These are phyloP conservation scores for Lutjanus argentimaculatus DNA, from an alignment of 2,797 vertebrate genomes.

Conservation along the genomic window DNA sequence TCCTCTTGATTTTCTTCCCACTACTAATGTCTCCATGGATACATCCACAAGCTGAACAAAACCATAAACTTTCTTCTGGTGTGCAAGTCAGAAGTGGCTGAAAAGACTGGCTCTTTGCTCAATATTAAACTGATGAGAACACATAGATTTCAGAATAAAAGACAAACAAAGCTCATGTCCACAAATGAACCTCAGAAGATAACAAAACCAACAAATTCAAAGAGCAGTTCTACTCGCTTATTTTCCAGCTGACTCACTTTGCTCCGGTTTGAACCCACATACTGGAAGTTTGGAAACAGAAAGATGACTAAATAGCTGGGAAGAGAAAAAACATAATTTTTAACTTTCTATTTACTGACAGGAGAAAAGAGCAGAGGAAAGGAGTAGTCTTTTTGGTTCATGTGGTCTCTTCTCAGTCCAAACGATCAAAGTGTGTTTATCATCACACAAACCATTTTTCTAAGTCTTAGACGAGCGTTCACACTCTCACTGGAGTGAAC, in stretches of 20 bases:
- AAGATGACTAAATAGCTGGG: constrained; percentile 38
- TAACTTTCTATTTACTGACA: constrained; percentile 35
- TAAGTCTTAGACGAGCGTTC: constrained; percentile 12
- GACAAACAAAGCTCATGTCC: constrained; percentile 14
- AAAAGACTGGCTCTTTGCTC: constrained; percentile 24
- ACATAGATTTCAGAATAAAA: constrained; percentile 28
- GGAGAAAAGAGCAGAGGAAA: constrained; percentile 26
- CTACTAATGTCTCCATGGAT: constrained; percentile 17
- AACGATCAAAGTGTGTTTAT: constrained; percentile 53
- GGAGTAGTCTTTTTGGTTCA: background rate
- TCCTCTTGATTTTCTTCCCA: constrained; percentile 11
- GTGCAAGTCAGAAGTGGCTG: constrained; percentile 10
- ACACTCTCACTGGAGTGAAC: constrained; percentile 22
- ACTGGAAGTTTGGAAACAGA: constrained; percentile 40
- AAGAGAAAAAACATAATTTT: background rate
- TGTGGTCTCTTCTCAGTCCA: constrained; percentile 15
- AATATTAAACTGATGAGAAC: background rate
- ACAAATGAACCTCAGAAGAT: constrained; percentile 32
- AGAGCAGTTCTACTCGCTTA: constrained; percentile 3
- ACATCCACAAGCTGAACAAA: constrained; percentile 25
- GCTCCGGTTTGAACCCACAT: constrained; percentile 24
- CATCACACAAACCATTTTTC: constrained; percentile 29
- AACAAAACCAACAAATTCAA: constrained; percentile 10
- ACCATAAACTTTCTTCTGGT: constrained; percentile 9
- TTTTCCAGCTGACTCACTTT: constrained; percentile 52